Percentiles rank a stretch among this genome's conserved stretches.
Evolutionary conservation across 2,888 invertebrate genomes (phyloP).

Genomic region (Aporophyla lueneburgensis): DNA sequence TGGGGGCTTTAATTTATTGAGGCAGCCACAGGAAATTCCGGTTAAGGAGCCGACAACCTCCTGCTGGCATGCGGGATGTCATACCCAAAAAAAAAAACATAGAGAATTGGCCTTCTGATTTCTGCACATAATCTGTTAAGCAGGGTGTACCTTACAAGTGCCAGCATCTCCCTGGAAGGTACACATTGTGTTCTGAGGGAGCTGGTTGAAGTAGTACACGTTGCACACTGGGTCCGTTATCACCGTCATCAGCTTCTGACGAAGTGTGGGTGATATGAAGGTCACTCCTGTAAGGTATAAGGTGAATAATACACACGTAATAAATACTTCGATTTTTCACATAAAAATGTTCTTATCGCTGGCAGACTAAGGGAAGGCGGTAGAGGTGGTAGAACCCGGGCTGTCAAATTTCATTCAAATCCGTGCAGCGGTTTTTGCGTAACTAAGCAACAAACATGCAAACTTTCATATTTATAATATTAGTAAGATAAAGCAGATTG

Average conservation of each 20-base stretch:
- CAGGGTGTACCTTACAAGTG: constrained; percentile 83
- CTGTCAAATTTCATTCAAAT: no score
- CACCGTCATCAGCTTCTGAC: constrained; percentile 83
- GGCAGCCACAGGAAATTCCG: no score
- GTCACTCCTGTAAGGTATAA: constrained; percentile 76
- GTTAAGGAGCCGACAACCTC: no score
- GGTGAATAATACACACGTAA: background rate
- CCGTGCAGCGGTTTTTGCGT: no score
- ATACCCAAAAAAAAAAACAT: no score
- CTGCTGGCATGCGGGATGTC: no score
- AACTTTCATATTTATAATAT: no score
- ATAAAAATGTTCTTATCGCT: background rate
- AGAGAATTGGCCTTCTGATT: background rate
- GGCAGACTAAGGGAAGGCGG: background rate
- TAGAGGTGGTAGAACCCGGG: background rate
- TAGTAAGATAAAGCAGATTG: background rate
- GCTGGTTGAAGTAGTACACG: constrained; percentile 75
- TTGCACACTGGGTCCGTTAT: constrained; percentile 83
- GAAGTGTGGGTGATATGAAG: constrained; percentile 86
- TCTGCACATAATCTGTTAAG: background rate
- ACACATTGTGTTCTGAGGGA: constrained; percentile 80
- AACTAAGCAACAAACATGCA: no score
- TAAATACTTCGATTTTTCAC: background rate
- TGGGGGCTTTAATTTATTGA: no score
- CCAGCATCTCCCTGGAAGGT: constrained; percentile 76